These are phyloP conservation scores for Scomber japonicus DNA, from an alignment of 2,113 vertebrate genomes.

Conservation along the genomic window DNA sequence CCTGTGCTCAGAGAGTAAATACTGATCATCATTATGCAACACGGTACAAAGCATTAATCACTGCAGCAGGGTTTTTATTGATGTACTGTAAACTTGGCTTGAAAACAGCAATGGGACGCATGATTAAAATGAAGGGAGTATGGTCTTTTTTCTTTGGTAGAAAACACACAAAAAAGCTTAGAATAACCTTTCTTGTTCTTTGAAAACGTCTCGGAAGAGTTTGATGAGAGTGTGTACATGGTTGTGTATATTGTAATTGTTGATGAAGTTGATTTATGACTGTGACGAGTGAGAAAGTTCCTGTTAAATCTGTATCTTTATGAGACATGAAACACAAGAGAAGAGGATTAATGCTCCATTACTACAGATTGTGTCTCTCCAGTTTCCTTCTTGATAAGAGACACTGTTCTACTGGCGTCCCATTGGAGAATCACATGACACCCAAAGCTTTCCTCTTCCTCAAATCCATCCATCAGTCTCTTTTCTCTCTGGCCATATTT, in stretches of 20 bases:
- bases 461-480: slow-evolving; percentile 35
- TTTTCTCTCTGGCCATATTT: slow-evolving; percentile 8
- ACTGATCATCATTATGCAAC: slow-evolving; percentile 51
- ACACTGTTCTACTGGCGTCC: not conserved
- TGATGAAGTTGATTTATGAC: slow-evolving; percentile 14
- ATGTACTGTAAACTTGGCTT: slow-evolving; percentile 37
- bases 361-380: not conserved
- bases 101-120: slow-evolving; percentile 29
- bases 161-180: not conserved
- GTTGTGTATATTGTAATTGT: not conserved
- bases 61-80: slow-evolving; percentile 32
- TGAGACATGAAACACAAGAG: slow-evolving; percentile 1
- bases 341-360: slow-evolving; percentile 10
- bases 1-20: slow-evolving; percentile 46
- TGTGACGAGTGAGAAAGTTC: not conserved
- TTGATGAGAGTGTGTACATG: not conserved
- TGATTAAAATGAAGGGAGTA: slow-evolving; percentile 21
- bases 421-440: slow-evolving; percentile 16
- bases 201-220: not conserved
- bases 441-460: slow-evolving; percentile 14
- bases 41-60: slow-evolving; percentile 60
- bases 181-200: not conserved
- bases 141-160: not conserved
- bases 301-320: not conserved
- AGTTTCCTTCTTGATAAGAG: slow-evolving; percentile 26